phyloP scores from a whole-genome alignment of 2,113 vertebrate genomes.

The Coreoperca whiteheadi region DNA sequence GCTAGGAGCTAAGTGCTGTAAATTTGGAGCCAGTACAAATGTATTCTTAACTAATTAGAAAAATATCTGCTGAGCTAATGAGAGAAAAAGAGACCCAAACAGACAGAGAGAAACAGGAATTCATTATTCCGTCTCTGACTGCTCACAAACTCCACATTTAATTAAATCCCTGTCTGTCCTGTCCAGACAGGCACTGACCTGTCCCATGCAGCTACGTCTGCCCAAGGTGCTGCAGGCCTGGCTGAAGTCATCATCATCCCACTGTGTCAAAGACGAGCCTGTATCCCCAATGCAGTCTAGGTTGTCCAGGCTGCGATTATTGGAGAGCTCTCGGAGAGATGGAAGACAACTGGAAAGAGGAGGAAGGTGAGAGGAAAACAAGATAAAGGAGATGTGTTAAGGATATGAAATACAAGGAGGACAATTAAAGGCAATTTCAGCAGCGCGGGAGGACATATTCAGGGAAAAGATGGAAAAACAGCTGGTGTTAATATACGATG shows the following conservation, averaged over 20 bases:
- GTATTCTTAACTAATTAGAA: constrained; percentile 23
- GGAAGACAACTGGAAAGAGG: constrained; percentile 84
- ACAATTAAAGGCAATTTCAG: not conserved
- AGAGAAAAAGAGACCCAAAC: constrained; percentile 16
- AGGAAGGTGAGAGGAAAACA: constrained; percentile 19
- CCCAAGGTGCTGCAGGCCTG: constrained; percentile 90
- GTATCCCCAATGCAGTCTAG: constrained; percentile 92
- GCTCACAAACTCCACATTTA: not conserved
- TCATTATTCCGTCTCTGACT: not conserved
- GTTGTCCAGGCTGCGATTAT: constrained; percentile 93
- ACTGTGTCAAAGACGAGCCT: constrained; percentile 89
- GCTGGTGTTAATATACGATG: constrained; percentile 11
- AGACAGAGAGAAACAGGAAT: not conserved
- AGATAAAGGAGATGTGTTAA: constrained; percentile 7
- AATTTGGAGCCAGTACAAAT: constrained; percentile 30
- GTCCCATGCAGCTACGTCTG: constrained; percentile 87
- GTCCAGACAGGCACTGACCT: constrained; percentile 85
- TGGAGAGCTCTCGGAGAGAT: constrained; percentile 84
- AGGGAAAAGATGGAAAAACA: constrained; percentile 1
- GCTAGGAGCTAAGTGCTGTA: constrained; percentile 26
- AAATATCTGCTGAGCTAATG: constrained; percentile 22
- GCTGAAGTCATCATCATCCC: constrained; percentile 98
- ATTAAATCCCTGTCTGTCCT: not conserved
- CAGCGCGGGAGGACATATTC: not conserved
- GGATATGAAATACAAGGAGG: not conserved